phyloP scores from a whole-genome alignment of 2,888 invertebrate species.

The Cheilosia impressa region DNA sequence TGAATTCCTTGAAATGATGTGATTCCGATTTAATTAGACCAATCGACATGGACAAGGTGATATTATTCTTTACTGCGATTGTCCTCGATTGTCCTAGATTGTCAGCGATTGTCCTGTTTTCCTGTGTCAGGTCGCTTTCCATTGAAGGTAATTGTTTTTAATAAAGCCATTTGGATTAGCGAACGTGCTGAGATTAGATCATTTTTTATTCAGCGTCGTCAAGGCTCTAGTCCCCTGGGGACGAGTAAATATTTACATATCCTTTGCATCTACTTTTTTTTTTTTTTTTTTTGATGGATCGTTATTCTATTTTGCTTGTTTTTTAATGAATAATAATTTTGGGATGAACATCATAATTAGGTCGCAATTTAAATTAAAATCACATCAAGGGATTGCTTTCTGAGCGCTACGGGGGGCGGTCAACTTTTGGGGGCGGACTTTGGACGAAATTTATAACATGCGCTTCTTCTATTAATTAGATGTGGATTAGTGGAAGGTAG shows the following conservation, averaged over 20 bases:
- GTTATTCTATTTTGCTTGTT: background rate
- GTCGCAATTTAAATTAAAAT: slow-evolving; percentile 3
- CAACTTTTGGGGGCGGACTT: no score
- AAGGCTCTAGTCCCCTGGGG: background rate
- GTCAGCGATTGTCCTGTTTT: background rate
- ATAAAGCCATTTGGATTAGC: background rate
- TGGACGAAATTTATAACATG: no score
- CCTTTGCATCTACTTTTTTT: background rate
- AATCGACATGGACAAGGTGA: slow-evolving; percentile 25
- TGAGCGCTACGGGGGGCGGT: background rate
- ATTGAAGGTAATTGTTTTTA: background rate
- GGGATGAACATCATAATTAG: slow-evolving; percentile 10
- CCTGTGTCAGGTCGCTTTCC: background rate
- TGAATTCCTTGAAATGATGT: slow-evolving; percentile 13
- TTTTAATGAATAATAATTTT: slow-evolving; percentile 27
- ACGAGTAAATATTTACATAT: background rate
- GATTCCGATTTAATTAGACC: slow-evolving; percentile 23
- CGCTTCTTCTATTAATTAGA: slow-evolving; percentile 5
- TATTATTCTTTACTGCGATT: background rate
- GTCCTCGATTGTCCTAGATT: background rate
- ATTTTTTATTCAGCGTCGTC: slow-evolving; percentile 3
- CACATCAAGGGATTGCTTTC: slow-evolving; percentile 3
- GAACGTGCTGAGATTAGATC: slow-evolving; percentile 5
- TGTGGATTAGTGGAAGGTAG: background rate
- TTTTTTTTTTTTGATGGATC: background rate